phyloP scores from a whole-genome alignment of 2,888 invertebrate genomes.

The Heliconius sara region DNA sequence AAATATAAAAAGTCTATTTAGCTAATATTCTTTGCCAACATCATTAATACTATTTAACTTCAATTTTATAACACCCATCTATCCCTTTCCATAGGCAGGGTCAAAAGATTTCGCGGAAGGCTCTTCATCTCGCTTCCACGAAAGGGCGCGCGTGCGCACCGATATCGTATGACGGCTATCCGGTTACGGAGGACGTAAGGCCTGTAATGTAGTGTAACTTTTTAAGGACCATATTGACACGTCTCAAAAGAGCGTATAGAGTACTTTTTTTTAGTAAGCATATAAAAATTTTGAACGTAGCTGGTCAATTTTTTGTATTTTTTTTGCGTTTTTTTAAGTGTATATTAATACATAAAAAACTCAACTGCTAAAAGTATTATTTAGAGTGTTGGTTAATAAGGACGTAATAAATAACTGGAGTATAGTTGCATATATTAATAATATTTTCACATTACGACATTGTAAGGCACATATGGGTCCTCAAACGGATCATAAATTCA shows the following conservation, averaged over 20 bases:
- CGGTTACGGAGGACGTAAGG: conserved; percentile 51
- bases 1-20: neutral
- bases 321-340: no score
- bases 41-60: conserved; percentile 25
- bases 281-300: no score
- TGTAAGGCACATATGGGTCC: no score
- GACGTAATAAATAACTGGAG: neutral
- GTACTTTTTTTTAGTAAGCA: neutral
- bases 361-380: no score
- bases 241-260: neutral
- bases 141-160: conserved; percentile 56
- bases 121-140: conserved; percentile 57
- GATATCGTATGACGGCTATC: conserved; percentile 56
- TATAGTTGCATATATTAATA: no score
- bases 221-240: conserved; percentile 1
- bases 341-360: no score
- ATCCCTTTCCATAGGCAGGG: conserved; percentile 38
- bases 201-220: conserved; percentile 45
- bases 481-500: no score
- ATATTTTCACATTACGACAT: no score
- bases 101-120: conserved; percentile 63
- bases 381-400: no score
- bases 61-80: conserved; percentile 16
- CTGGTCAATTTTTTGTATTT: neutral
- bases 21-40: neutral